A percentile compares a stretch with the other conserved stretches of the same genome.
Conservation (phyloP, 2,113 vertebrate genomes). For the Monarcha castaneiventris region DNA sequence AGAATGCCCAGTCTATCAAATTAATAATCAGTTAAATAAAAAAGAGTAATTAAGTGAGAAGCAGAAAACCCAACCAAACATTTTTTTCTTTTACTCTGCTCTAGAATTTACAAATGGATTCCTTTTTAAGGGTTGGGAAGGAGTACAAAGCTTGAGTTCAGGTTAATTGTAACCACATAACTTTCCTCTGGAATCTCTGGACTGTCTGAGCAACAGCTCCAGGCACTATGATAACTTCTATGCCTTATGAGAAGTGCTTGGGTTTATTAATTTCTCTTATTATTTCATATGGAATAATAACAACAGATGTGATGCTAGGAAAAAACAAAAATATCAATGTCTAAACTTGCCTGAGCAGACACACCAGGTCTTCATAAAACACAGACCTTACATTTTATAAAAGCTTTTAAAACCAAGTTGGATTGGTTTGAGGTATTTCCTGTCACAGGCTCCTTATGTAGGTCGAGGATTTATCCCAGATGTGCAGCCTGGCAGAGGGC, state of each 20-base stretch:
- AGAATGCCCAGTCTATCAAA: not conserved
- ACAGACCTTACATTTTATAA: not conserved
- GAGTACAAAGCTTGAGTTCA: not conserved
- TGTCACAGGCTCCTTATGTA: slow-evolving; percentile 28
- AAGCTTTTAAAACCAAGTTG: slow-evolving; percentile 24
- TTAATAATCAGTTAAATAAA: not conserved
- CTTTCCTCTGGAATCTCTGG: not conserved
- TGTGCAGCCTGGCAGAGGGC: slow-evolving; percentile 26
- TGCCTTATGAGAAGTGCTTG: not conserved
- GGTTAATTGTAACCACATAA: not conserved
- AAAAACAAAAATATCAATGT: not conserved
- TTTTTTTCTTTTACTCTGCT: not conserved
- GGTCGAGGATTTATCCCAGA: slow-evolving; percentile 49
- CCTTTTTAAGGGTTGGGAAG: not conserved
- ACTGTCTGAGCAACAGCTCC: not conserved
- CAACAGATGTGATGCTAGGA: not conserved
- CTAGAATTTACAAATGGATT: not conserved
- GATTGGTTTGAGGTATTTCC: slow-evolving; percentile 50
- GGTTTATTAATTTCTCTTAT: not conserved
- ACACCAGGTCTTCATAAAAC: not conserved
- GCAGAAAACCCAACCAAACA: not conserved
- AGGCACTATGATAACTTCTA: not conserved
- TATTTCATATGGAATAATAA: not conserved
- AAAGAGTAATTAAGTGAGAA: not conserved
- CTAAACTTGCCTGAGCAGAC: not conserved